These are phyloP conservation scores for Glaucidium brasilianum DNA, from an alignment of 2,113 vertebrate genomes.

Conservation along the genomic window DNA sequence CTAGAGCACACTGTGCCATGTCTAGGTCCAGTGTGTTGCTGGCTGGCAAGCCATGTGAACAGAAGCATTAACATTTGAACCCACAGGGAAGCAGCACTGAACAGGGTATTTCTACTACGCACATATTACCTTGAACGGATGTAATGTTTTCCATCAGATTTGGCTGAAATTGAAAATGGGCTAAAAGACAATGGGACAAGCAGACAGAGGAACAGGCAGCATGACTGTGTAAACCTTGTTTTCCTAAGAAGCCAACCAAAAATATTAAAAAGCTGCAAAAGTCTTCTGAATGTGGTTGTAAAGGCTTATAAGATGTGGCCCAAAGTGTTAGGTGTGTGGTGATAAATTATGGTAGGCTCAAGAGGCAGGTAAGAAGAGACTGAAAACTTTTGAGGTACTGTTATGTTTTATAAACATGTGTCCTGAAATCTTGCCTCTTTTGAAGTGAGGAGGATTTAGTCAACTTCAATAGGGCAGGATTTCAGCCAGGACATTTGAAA, in stretches of 20 bases:
- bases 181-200: neutral
- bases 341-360: neutral
- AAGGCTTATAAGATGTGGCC: neutral
- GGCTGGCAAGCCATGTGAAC: neutral
- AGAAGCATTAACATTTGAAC: too few relatives aligned
- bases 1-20: accelerated
- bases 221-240: neutral
- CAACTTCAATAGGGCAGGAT: neutral
- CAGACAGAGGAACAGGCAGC: neutral
- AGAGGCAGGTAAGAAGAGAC: neutral
- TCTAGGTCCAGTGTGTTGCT: too few relatives aligned
- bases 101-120: neutral
- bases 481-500: neutral
- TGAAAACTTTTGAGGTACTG: neutral
- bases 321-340: accelerated
- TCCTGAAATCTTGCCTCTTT: neutral
- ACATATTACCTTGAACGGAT: too few relatives aligned
- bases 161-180: neutral
- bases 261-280: neutral
- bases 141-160: neutral
- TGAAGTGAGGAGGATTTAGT: neutral
- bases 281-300: neutral
- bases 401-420: neutral
- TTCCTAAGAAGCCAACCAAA: neutral
- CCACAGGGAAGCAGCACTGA: too few relatives aligned